These are phyloP conservation scores for Lordiphosa fenestrarum DNA, from an alignment of 2,888 invertebrate species.

Conservation along the genomic window DNA sequence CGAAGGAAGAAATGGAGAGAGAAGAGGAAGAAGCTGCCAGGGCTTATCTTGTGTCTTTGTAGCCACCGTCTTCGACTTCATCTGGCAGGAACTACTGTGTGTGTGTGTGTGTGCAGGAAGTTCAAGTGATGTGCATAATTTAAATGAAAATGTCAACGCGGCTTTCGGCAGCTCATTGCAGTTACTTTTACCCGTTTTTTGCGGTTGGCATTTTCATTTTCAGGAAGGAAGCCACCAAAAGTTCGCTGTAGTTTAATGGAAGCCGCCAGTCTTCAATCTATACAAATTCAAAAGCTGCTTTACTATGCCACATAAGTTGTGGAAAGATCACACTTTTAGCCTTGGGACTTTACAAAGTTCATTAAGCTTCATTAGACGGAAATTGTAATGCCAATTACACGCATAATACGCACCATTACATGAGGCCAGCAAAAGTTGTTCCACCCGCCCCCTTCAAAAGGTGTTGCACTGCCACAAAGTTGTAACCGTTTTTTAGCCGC, in stretches of 20 bases:
- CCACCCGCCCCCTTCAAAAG: neutral
- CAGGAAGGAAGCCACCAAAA: constrained; percentile 27
- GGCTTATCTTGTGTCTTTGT: constrained; percentile 32
- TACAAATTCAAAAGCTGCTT: no score
- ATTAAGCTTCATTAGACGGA: constrained; percentile 36
- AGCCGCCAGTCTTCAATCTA: no score
- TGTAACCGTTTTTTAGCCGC: constrained; percentile 23
- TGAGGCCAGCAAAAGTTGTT: constrained; percentile 19
- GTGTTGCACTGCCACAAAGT: neutral
- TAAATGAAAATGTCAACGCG: constrained; percentile 75
- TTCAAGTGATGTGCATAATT: constrained; percentile 76
- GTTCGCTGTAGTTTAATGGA: constrained; percentile 1
- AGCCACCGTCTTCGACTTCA: constrained; percentile 36
- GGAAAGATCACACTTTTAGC: neutral
- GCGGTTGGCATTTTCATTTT: constrained; percentile 38
- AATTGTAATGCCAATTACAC: constrained; percentile 62
- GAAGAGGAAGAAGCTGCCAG: constrained; percentile 13
- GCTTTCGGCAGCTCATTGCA: constrained; percentile 71
- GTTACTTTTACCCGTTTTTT: constrained; percentile 30
- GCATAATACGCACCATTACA: constrained; percentile 69
- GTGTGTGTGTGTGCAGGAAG: constrained; percentile 41
- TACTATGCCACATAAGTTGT: constrained; percentile 1
- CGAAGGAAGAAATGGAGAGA: neutral
- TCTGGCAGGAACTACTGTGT: constrained; percentile 7
- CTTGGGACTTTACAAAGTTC: constrained; percentile 36